Base-by-base conservation (phyloP, 2,113 vertebrate genomes). In the Myxocyprinus asiaticus region DNA sequence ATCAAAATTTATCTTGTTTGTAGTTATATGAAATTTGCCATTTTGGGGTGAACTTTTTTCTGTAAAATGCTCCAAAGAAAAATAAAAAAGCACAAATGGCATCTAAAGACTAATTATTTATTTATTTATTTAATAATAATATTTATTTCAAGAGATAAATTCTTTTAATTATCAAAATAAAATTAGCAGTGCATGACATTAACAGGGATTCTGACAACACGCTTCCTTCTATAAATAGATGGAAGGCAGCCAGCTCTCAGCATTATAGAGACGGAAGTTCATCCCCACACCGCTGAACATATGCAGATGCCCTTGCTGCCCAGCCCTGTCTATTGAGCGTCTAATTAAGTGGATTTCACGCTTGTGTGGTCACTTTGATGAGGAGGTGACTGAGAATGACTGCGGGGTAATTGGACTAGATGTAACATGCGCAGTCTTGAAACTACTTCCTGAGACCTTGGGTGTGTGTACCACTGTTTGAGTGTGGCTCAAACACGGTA, bases 301-400 rank as follows among this genome's bases (percentile, higher is more conserved):
- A 65, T 69, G 74, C 62, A 78, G 74, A 66, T 80, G 11, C 53
- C 79, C 53, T 77, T 78, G 75, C 74, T 69, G 68, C 65, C 53
- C 42, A 59, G 71, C 64, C 69, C 61, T 76, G 81, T 79, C 84
- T 71, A 56, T 81, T 43, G 75, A 55, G 78, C 76, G 84, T 85
- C 84, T 80, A 83, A 85, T 82, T 80, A 83, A 66, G 78, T 77
- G 65, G 50, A 81, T 82, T 85, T 85, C 80, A 82, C 74, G 81
- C 81, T 65, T 42, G 73, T 78, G 75, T 77, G 78, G 78, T 77
- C 78, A 70, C 78, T 85, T 82, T 83, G 83, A 85, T 75, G 76
- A 85, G 78, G 75, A 78, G 78, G 66, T 80, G 78, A 75, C 81
- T 15, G 66, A 56, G 77, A 76, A 83, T 80, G 81, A 78, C 78